A percentile compares a stretch with the other conserved stretches of the same genome.
phyloP scores from a whole-genome alignment of 2,888 invertebrate genomes.

The Electrophaes corylata region DNA sequence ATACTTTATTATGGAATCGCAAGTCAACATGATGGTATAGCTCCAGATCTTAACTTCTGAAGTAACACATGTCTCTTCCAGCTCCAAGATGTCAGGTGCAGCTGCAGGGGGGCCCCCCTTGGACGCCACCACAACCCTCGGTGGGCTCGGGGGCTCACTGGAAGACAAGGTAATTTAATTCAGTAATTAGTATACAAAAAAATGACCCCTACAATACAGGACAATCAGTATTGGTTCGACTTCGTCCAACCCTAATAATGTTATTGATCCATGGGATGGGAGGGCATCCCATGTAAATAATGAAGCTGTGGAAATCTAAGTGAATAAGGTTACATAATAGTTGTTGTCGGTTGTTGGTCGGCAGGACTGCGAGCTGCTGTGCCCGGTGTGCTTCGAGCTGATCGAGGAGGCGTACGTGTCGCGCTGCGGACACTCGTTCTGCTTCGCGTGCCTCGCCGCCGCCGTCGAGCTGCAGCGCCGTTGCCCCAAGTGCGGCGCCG shows the following conservation, averaged over 20 bases:
- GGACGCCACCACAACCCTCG: constrained; percentile 72
- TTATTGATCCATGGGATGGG: too few relatives aligned
- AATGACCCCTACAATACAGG: too few relatives aligned
- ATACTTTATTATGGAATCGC: too few relatives aligned
- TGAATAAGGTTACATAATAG: too few relatives aligned
- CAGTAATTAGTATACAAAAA: too few relatives aligned
- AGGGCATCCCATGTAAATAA: too few relatives aligned
- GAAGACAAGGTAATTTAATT: constrained; percentile 88
- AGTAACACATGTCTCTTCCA: too few relatives aligned
- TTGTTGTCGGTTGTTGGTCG: not conserved
- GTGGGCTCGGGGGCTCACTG: constrained; percentile 86
- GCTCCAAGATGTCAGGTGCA: constrained; percentile 63
- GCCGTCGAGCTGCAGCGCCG: constrained; percentile 92
- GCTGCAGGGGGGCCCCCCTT: constrained; percentile 58
- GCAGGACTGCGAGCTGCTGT: constrained; percentile 81
- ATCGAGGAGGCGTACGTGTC: constrained; percentile 96
- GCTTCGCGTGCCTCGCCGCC: constrained; percentile 92
- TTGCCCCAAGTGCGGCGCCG: constrained; percentile 93
- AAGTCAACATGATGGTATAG: too few relatives aligned
- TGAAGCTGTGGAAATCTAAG: too few relatives aligned
- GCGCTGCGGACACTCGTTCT: constrained; percentile 96
- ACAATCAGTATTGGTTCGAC: too few relatives aligned
- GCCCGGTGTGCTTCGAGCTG: constrained; percentile 95
- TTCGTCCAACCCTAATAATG: too few relatives aligned
- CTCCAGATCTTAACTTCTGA: too few relatives aligned